Evolutionary conservation across 2,797 vertebrate species (phyloP), one percentile per base, ranked within the genome.

Genomic region (Acestrorhynchus altus): DNA sequence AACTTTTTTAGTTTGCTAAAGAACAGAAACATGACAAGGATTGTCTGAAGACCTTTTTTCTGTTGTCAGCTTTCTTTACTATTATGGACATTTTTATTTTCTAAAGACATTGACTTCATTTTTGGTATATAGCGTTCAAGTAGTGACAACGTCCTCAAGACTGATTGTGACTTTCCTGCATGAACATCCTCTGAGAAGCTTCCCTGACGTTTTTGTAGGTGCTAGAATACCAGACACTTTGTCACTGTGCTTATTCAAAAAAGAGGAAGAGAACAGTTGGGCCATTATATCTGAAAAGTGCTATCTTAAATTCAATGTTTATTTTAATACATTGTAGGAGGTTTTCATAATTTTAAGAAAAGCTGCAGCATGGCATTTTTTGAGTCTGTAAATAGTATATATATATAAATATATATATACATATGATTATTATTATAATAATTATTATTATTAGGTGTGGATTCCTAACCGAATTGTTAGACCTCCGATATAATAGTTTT

Each of bases 291-390:
- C 94, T 93, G 92, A 95, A 94, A 95, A 97, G 96, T 98, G 96
- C 96, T 97, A 95, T 97, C 95, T 95, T 96, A 95, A 94, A 96
- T 95, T 95, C 94, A 94, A 95, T 94, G 94, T 97, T 98, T 99
- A 98, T 99, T 99, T 99, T 98, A 98, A 95, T 98, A 98, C 96
- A 96, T 97, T 94, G 94, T 98, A 96, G 96, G 94, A 95, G 93
- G 95, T 93, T 93, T 96, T 96, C 94, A 96, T 96, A 95, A 96
- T 97, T 97, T 96, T 96, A 95, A 93, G 94, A 95, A 92, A 93
- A 94, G 95, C 96, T 96, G 94, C 94, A 94, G 96, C 96, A 97
- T 97, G 96, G 94, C 93, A 90, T 98, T 93, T 98, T 96, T 95
- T 95, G 95, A 93, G 94, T 96, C 95, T 99, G 97, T 98, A 99